Conservation (phyloP, 2,888 invertebrate species). For the Zeuzera pyrina region DNA sequence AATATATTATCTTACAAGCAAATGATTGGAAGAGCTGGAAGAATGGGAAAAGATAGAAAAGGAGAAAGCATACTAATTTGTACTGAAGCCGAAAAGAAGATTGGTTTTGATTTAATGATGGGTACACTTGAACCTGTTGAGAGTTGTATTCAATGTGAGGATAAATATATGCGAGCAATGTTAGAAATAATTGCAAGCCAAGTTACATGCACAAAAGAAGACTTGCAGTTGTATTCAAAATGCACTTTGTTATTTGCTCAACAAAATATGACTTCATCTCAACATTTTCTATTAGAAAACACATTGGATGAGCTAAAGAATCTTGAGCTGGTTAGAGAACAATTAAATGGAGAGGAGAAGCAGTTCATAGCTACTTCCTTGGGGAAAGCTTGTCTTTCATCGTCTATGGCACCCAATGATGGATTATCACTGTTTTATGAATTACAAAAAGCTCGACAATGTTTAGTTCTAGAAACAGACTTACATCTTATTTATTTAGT, state of each 20-base stretch:
- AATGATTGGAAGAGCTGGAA: slow-evolving; percentile 98
- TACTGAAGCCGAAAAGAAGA: slow-evolving; percentile 79
- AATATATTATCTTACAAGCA: slow-evolving; percentile 91
- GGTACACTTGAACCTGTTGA: slow-evolving; percentile 80
- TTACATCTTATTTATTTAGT: slow-evolving; percentile 96
- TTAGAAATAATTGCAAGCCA: slow-evolving; percentile 91
- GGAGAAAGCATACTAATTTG: slow-evolving; percentile 96
- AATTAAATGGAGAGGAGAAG: slow-evolving; percentile 57
- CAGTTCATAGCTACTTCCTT: slow-evolving; percentile 85
- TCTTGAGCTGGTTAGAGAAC: slow-evolving; percentile 86
- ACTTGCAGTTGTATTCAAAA: slow-evolving; percentile 82
- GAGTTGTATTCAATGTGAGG: slow-evolving; percentile 85
- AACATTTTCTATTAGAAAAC: slow-evolving; percentile 47
- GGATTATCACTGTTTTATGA: slow-evolving; percentile 92
- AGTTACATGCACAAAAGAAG: slow-evolving; percentile 79
- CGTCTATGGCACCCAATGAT: slow-evolving; percentile 95
- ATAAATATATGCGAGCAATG: slow-evolving; percentile 81
- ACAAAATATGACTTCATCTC: slow-evolving; percentile 27
- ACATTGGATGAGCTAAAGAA: slow-evolving; percentile 76
- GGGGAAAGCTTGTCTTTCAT: slow-evolving; percentile 93
- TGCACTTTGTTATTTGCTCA: slow-evolving; percentile 80
- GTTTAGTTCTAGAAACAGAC: slow-evolving; percentile 94
- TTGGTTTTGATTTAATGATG: slow-evolving; percentile 80
- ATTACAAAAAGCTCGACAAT: slow-evolving; percentile 89
- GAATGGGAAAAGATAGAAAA: slow-evolving; percentile 84